A percentile compares a stretch with the other conserved stretches of the same genome.
These are phyloP conservation scores for Ectropis crepuscularia DNA, from an alignment of 2,888 invertebrate species.

Conservation along the genomic window DNA sequence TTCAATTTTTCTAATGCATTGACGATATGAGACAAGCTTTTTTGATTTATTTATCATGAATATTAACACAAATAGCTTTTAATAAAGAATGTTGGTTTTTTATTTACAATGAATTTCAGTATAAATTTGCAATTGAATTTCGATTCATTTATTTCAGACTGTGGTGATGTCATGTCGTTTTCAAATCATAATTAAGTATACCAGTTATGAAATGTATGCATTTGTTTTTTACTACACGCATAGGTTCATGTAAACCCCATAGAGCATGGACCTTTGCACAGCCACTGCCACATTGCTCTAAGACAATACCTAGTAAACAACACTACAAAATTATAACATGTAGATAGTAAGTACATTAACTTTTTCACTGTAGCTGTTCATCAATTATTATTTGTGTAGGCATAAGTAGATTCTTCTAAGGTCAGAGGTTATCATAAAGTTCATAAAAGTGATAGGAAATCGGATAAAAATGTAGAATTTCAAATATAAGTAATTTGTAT, in stretches of 20 bases:
- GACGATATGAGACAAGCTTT: constrained; percentile 26
- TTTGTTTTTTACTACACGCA: too few species aligned
- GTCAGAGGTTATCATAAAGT: constrained; percentile 6
- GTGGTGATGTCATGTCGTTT: too few species aligned
- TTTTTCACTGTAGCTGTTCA: constrained; percentile 1
- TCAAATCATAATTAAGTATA: too few species aligned
- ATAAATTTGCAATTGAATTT: constrained; percentile 17
- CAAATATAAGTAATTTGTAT: not conserved
- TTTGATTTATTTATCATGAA: constrained; percentile 19
- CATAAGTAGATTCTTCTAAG: constrained; percentile 1
- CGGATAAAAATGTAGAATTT: not conserved
- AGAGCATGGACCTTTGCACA: too few species aligned
- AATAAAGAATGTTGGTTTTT: constrained; percentile 26
- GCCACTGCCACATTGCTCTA: too few species aligned
- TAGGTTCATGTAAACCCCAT: too few species aligned
- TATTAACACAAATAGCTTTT: constrained; percentile 14
- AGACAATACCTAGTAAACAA: too few species aligned
- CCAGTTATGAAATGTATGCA: too few species aligned
- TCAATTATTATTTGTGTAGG: not conserved
- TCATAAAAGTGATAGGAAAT: not conserved
- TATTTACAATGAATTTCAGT: constrained; percentile 19
- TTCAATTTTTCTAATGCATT: constrained; percentile 27
- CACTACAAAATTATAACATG: too few species aligned
- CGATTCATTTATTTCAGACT: not conserved
- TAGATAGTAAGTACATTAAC: not conserved